Base-by-base conservation (phyloP, 2,888 invertebrate genomes). In the Polydrusus tereticollis region DNA sequence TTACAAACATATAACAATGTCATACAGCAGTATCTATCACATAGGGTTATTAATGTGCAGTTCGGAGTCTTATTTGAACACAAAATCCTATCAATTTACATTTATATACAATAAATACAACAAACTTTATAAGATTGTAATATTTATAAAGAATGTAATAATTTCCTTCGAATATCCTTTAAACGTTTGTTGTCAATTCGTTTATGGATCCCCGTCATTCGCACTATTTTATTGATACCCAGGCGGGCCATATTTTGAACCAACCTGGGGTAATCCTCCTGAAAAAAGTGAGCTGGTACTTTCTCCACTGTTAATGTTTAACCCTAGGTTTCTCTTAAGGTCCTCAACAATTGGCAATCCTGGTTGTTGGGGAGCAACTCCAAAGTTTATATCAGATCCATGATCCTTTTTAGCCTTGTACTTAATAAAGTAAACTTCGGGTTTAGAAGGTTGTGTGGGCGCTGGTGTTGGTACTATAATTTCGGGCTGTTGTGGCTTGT, bases 361-460 rank as follows among this genome's bases (percentile, higher is more conserved):
- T 45, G 77, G 77, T 45, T 65, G 67, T 41, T 77, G 77, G 21
- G 77, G 76, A 14, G 78, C 78, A 29, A 65, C 65, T 47, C 77
- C 78, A 16, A 73, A 74, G 33, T 57, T 71, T 55, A 74, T 83
- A 60, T 85, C 86, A 20, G 83, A 83, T 41, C 18, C 10, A n/a
- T n/a, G n/a, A n/a, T n/a, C n/a, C n/a, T n/a, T n/a, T n/a, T n/a
- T n/a, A 76, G 92, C 92, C 87, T 92, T 93, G 89, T 93, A 93
- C 26, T 72, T 73, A 89, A 93, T 95, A 89, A 95, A 95, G 90
- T 95, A 95, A 68, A 95, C 95, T 87, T 95, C 95, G 67, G 95
- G 95, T 88, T 95, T 95, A 84, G 93, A 91, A 76, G 94, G 95
- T 82, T 93, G 93, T 60, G 94, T 94, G 55, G 95, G 94, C 1